Evolutionary conservation across 2,888 invertebrate species (phyloP).

Genomic region (Lasioglossum vierecki): DNA sequence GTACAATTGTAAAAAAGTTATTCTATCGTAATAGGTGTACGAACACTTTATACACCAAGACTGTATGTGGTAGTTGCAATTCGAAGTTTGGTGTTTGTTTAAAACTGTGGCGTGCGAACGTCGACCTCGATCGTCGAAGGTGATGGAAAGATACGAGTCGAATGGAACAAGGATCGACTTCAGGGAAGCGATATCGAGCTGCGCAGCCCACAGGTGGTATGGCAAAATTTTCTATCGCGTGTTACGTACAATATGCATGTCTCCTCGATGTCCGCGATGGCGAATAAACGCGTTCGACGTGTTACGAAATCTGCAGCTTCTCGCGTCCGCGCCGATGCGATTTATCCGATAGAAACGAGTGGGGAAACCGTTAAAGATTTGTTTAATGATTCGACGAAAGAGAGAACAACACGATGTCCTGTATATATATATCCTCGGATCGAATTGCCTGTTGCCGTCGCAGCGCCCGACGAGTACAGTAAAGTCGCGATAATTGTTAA

Average conservation of each 20-base stretch:
- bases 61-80: neutral
- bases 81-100: neutral
- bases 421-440: slow-evolving; percentile 38
- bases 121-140: too few relatives aligned
- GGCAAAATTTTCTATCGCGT: slow-evolving; percentile 13
- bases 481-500: too few relatives aligned
- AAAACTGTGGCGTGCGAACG: neutral
- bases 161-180: neutral
- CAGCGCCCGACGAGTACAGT: neutral
- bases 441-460: neutral
- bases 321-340: slow-evolving; percentile 4
- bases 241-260: slow-evolving; percentile 17
- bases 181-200: slow-evolving; percentile 3
- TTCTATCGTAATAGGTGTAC: too few relatives aligned
- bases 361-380: slow-evolving; percentile 31
- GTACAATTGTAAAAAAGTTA: too few relatives aligned
- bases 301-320: neutral
- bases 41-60: too few relatives aligned
- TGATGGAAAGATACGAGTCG: neutral
- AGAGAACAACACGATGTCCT: slow-evolving; percentile 29
- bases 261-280: slow-evolving; percentile 20
- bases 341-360: neutral
- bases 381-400: slow-evolving; percentile 31
- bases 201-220: slow-evolving; percentile 8
- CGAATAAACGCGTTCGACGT: slow-evolving; percentile 34